Evolutionary conservation across 1,140 invertebrate species (phyloP), one percentile per base, ranked within the genome.

Genomic region (Leptopilina boulardi): DNA sequence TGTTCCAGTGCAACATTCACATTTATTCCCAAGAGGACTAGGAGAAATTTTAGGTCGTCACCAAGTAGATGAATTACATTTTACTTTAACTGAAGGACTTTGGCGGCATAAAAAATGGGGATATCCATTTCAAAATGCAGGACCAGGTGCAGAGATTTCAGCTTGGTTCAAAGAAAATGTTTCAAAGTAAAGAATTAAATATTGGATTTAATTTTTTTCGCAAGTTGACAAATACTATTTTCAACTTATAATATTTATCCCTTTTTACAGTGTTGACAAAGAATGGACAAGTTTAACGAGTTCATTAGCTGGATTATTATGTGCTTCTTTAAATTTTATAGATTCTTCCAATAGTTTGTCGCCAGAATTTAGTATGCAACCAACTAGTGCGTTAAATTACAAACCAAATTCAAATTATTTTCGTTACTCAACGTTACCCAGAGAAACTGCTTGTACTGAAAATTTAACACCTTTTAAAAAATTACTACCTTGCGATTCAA

Each of bases 401-500:
- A 86, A 89, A 82, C 80, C 89, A 15, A 92, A 93, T 83, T 92
- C 92, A 79, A 93, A 92, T 77, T 91, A 92, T 81, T 88, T 97
- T 51, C 92, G 96, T 80, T 99, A 99, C 92, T 94, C 98, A 1
- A 94, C 96, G 51, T 89, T 99, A 75, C 97, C 98, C 0, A 92
- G 96, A 77, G 99, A 99, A 94, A 97, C 98, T 85, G 97, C 99
- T 9, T 99, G 99, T 87, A 99, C 98, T 19, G 98, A 99, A 92
- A 99, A 99, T 92, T 92, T 99, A 81, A 99, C 98, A 38, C 98
- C 98, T 3, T 99, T 98, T 95, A 98, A 98, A 86, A 99, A 99
- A 90, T 91, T 99, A 1, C 87, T 99, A 41, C 98, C 98, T 2
- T 99, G 98, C 92, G 94, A 96, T 87, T 95, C 95, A 51, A 95